Base-by-base conservation (phyloP, 1,140 invertebrate species). In the Cotesia chilonis region DNA sequence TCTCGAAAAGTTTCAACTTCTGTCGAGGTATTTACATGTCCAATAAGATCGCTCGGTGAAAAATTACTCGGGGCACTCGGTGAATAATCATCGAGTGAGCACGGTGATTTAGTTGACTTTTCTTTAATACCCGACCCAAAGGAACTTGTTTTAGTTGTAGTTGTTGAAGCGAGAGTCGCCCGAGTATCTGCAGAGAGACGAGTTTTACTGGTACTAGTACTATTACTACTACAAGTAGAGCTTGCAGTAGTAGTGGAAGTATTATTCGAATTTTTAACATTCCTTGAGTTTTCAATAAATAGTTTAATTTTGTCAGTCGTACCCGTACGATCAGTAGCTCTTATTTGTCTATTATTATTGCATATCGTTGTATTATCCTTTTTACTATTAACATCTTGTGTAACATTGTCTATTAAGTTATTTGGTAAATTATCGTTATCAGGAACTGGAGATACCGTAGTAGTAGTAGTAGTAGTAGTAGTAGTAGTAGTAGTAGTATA, bases 1-100 rank as follows among this genome's bases (percentile, higher is more conserved):
- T 51, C 6, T 47, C 41, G 2, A 10, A 61, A 71, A 57, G 28
- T 65, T 35, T 71, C 47, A 38, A 66, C 70, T 17, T 37, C 14
- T 10, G 47, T 51, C 12, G 65, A 57, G 9, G 52, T 55, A 37
- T 14, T 41, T 38, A 57, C 61, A 52, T 71, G 61, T 28, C 10
- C 36, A 28, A 71, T 17, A 55, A 35, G 17, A 37, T 66, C 63
- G 57, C 52, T 52, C 38, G 64, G 17, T 9, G 36, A 41, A 41
- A 37, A 63, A 63, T 41, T 36, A n/a, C 37, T 12, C 36, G n/a
- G n/a, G 36, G 37, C 37, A 12, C n/a, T 63, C 12, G 12, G 35
- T 14, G 37, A 63, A 37, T 28, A 41, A 63, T 63, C 35, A 38
- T 38, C n/a, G 20, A 17, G 54, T 57, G 54, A 57, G 3, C n/a